Base-by-base conservation (phyloP, 1,140 invertebrate species). In the Trissolcus basalis region DNA sequence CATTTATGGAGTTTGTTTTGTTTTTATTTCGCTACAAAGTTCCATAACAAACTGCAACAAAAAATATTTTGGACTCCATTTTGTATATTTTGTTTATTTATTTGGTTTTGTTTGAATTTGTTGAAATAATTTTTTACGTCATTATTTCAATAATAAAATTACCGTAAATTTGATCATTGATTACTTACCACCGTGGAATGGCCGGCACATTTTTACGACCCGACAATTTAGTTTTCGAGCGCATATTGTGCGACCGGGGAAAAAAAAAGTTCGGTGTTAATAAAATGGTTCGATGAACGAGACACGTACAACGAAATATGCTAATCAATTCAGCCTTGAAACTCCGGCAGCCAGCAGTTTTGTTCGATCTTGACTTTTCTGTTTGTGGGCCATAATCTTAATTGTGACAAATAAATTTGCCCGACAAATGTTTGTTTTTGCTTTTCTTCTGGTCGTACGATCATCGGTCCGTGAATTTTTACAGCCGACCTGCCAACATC, bases 371-470 rank as follows among this genome's bases (percentile, higher is more conserved):
- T 51, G 35, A 59, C 47, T 64, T 72, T 13, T 59, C 16, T 43
- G 55, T 73, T 67, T 61, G 45, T 36, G 19, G 41, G 19, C 36
- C 64, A 51, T 63, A 55, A 51, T 44, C 72, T 64, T 67, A 56
- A 74, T 68, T 54, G 63, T 53, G 64, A 64, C 58, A 75, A 68
- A 68, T 69, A 75, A 64, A 75, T 75, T 64, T 59, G 14, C 10
- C 44, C 8, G 53, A n/a, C n/a, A n/a, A 41, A 59, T 59, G 41
- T 63, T 75, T 70, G 55, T 74, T 70, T 76, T 67, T 76, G 11
- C 16, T 69, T 69, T 39, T 10, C 39, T 50, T 48, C 43, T 47
- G 56, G n/a, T 41, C 43, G 12, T n/a, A 9, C 33, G 67, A 70
- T 61, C n/a, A 70, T 65, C 55, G 60, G 15, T 41, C 56, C 47